Evolutionary conservation across 2,113 vertebrate genomes (phyloP).

Genomic region (Odocoileus virginianus): DNA sequence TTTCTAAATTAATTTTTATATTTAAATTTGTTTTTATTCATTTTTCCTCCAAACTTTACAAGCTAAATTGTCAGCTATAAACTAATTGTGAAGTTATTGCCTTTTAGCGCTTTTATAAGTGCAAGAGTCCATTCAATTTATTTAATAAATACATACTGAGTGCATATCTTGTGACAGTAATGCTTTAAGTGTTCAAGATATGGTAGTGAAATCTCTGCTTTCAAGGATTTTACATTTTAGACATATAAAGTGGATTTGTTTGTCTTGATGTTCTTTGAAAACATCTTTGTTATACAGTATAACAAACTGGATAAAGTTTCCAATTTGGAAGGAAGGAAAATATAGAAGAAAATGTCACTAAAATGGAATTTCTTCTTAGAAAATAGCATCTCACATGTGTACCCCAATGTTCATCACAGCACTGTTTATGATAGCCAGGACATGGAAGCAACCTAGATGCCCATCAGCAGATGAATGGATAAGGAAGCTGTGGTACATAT

Average conservation of each 20-base stretch:
- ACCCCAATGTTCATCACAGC: no score
- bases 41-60: background rate
- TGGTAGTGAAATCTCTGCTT: background rate
- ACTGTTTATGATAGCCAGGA: no score
- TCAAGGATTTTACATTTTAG: background rate
- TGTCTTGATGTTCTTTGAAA: background rate
- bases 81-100: background rate
- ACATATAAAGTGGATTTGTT: background rate
- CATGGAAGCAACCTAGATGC: no score
- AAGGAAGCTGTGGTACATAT: no score
- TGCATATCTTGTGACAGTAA: background rate
- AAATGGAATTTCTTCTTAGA: background rate
- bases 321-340: background rate
- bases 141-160: background rate
- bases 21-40: background rate
- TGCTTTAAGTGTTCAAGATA: background rate
- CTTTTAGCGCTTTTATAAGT: background rate
- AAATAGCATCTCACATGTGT: background rate
- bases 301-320: background rate
- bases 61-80: background rate
- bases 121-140: background rate
- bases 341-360: background rate
- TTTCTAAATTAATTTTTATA: constrained; percentile 12
- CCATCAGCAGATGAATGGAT: no score
- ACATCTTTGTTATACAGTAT: background rate